phyloP scores from a whole-genome alignment of 2,797 vertebrate species.

The Hippopotamyrus pictus region DNA sequence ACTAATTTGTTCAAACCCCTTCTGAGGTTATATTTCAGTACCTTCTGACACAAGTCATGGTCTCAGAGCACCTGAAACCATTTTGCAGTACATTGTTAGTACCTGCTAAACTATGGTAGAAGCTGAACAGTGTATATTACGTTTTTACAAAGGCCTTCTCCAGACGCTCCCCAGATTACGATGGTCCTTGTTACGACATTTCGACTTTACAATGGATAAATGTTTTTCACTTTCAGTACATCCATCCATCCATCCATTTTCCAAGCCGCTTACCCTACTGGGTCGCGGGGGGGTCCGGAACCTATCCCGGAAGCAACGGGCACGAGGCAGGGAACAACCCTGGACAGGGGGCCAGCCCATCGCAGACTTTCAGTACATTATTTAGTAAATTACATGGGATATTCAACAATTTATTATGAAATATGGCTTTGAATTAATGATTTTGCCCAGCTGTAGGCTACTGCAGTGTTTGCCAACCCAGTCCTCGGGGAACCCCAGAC shows the following conservation, averaged over 20 bases:
- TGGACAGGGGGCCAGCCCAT: no score
- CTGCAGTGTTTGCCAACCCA: background rate
- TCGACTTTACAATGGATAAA: background rate
- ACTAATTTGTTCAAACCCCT: background rate
- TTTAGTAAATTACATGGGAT: background rate
- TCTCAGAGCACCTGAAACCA: background rate
- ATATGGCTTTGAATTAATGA: background rate
- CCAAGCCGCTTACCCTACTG: no score
- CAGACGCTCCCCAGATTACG: background rate
- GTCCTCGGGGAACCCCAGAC: background rate
- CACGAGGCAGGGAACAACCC: no score
- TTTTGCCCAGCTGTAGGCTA: background rate
- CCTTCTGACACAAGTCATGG: background rate
- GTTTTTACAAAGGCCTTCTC: background rate
- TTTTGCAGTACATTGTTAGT: background rate
- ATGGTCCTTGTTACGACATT: background rate
- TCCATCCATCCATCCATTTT: no score
- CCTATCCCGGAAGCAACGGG: no score
- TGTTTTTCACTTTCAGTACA: background rate
- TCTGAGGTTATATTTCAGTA: background rate
- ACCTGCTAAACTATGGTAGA: background rate
- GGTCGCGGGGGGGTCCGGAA: no score
- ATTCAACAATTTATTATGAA: background rate
- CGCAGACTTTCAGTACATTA: background rate
- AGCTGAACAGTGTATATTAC: background rate